These are phyloP conservation scores for Melitaea athalia DNA, from an alignment of 2,888 invertebrate genomes.

Conservation along the genomic window DNA sequence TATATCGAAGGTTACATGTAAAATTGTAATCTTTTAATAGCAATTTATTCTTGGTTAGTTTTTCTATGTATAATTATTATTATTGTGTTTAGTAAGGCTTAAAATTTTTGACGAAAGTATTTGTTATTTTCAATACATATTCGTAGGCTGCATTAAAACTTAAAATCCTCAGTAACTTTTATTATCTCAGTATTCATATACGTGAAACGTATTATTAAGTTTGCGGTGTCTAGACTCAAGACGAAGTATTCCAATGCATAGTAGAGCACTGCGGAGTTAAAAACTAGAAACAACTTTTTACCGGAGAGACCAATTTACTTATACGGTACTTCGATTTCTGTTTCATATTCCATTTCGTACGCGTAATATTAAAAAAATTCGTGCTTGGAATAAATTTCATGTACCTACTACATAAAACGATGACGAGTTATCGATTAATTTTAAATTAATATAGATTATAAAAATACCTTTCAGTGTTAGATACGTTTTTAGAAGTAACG, in stretches of 20 bases:
- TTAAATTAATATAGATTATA: too few relatives aligned
- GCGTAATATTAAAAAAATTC: not conserved
- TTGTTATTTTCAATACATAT: not conserved
- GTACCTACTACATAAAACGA: too few relatives aligned
- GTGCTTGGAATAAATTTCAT: too few relatives aligned
- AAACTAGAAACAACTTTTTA: conserved; percentile 31
- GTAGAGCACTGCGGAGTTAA: conserved; percentile 35
- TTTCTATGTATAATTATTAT: too few relatives aligned
- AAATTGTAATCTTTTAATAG: too few relatives aligned
- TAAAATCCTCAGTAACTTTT: conserved; percentile 7
- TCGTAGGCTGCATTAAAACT: not conserved
- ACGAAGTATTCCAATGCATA: conserved; percentile 34
- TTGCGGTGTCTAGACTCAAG: conserved; percentile 3
- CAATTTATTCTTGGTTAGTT: too few relatives aligned
- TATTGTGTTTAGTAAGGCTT: too few relatives aligned
- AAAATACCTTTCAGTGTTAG: too few relatives aligned
- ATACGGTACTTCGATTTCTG: conserved; percentile 23
- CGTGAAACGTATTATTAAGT: conserved; percentile 14
- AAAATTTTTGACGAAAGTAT: too few relatives aligned
- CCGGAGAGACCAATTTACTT: conserved; percentile 30
- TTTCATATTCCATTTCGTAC: not conserved
- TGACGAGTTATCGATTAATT: too few relatives aligned
- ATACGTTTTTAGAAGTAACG: too few relatives aligned
- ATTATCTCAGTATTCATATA: conserved; percentile 30
- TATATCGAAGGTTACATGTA: too few relatives aligned